A percentile compares a stretch with the other conserved stretches of the same genome.
These are phyloP conservation scores for Ophion costatus DNA, from an alignment of 2,888 invertebrate species.

Conservation along the genomic window DNA sequence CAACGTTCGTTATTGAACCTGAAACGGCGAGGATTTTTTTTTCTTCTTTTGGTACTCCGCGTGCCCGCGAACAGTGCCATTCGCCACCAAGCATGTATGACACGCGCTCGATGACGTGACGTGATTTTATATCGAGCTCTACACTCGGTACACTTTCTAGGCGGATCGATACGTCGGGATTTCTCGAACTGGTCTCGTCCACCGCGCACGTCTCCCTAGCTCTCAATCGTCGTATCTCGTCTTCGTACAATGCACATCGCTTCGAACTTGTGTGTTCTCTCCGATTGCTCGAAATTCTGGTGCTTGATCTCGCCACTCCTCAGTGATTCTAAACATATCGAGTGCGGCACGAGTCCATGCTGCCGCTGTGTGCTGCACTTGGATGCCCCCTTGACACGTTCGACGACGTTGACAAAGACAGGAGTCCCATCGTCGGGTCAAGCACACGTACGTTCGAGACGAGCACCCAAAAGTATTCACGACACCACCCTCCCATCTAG, in stretches of 20 bases:
- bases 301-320: conserved; percentile 22
- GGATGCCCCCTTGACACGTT: conserved; percentile 56
- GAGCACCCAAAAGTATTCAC: conserved; percentile 3
- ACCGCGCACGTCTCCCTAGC: neutral
- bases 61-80: neutral
- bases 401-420: conserved; percentile 43
- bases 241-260: neutral
- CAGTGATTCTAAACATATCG: conserved; percentile 41
- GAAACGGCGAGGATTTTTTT: neutral
- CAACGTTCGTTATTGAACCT: neutral
- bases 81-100: neutral
- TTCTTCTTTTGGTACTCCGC: neutral
- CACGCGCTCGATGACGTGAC: conserved; percentile 2
- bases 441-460: conserved; percentile 37
- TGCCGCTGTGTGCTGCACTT: neutral
- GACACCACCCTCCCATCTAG: conserved; percentile 43
- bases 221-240: neutral
- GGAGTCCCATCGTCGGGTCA: conserved; percentile 24
- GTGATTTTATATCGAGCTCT: conserved; percentile 2
- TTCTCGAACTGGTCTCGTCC: neutral
- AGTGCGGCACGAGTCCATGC: conserved; percentile 4
- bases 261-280: conserved; percentile 23
- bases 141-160: neutral
- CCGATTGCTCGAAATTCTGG: conserved; percentile 29
- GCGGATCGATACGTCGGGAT: neutral